Base-by-base conservation (phyloP, 2,888 invertebrate species). In the Xestobium rufovillosum region DNA sequence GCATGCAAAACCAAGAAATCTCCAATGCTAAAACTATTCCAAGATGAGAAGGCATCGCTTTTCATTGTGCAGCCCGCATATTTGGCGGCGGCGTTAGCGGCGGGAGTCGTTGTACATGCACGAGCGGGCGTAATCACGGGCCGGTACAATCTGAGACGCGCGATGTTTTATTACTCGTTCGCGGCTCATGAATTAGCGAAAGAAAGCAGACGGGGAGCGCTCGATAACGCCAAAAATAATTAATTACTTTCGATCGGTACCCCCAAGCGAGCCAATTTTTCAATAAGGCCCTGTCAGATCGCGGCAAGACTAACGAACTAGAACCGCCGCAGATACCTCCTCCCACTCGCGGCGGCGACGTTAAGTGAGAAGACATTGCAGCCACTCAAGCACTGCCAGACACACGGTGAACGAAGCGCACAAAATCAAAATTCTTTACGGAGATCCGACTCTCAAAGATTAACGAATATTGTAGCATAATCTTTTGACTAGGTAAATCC, bases 201-300 rank as follows among this genome's bases (percentile, higher is more conserved):
- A 74, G 71, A 73, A 73, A 75, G 72, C 73, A 73, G 74, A 73
- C 59, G 59, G 59, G 15, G 41, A 42, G 70, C 68, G 71, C 67
- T 73, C 74, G 75, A 76, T 76, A 75, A 76, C 72, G 76, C 75
- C 76, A 75, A 76, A 76, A 76, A 76, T 76, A 76, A 76, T 77
- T 76, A 77, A 76, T 77, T 76, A 76, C 73, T 72, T 73, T 74
- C 73, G 75, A 75, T 74, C 73, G 55, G 55, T 8, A 8, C 23
- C 70, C 71, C 69, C 67, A 62, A 71, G 70, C 72, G 71, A 67
- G 70, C 71, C 70, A 72, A 70, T 72, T 73, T 71, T 72, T 73
- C 71, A 73, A 74, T 73, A 60, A 61, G 59, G 52, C 59, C 52
- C 60, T 61, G 61, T 60, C 61, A 60, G 60, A 56, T 61, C 56